phyloP scores from a whole-genome alignment of 2,113 vertebrate genomes.

The Copsychus sechellarum region DNA sequence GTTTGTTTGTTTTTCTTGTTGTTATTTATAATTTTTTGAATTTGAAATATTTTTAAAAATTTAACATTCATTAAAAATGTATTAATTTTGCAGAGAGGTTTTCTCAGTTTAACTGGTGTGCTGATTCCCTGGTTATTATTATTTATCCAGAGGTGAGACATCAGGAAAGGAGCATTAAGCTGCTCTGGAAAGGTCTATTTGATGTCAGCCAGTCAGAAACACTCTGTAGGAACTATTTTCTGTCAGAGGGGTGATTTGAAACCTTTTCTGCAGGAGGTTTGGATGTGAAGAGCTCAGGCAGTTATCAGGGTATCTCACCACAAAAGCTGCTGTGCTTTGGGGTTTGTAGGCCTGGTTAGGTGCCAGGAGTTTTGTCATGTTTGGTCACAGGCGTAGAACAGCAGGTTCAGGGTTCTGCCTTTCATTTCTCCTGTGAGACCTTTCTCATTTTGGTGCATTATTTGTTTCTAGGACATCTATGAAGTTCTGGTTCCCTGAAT shows the following conservation, averaged over 20 bases:
- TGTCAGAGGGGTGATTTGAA: neutral
- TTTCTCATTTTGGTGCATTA: neutral
- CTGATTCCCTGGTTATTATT: neutral
- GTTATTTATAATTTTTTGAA: neutral
- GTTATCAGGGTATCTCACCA: neutral
- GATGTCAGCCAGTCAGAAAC: neutral
- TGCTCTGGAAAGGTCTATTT: neutral
- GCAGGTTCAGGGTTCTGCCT: neutral
- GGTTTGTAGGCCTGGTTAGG: neutral
- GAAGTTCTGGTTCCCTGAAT: neutral
- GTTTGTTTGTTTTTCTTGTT: neutral
- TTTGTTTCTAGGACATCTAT: neutral
- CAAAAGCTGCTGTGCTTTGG: neutral
- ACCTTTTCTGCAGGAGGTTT: neutral
- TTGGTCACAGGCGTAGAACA: neutral
- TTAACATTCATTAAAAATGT: neutral
- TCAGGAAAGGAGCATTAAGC: neutral
- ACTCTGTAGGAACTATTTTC: accelerated
- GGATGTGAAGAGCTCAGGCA: neutral
- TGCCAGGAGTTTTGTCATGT: neutral
- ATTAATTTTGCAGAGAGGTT: neutral
- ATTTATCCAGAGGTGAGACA: neutral
- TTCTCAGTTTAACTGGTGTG: neutral
- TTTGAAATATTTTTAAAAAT: neutral
- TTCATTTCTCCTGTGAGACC: neutral